A percentile compares a stretch with the other conserved stretches of the same genome.
Conservation (phyloP, 2,797 vertebrate genomes). For the Luscinia luscinia region DNA sequence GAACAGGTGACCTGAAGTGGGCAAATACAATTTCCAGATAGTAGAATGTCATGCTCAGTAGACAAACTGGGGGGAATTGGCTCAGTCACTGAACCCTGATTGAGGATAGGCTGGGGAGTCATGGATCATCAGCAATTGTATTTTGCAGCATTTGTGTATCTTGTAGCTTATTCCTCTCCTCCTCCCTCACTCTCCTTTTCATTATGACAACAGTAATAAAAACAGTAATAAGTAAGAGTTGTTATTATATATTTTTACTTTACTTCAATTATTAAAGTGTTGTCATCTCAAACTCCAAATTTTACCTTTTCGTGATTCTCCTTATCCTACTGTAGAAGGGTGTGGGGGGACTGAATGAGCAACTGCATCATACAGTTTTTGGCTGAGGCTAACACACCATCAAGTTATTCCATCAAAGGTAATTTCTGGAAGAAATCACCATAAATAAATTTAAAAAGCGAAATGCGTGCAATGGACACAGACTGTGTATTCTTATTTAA, state of each 20-base stretch:
- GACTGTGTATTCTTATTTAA: neutral
- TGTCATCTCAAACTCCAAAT: neutral
- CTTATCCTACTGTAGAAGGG: neutral
- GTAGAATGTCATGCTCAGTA: neutral
- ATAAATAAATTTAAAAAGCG: neutral
- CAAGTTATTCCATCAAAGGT: neutral
- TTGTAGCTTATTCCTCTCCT: neutral
- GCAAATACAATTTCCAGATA: neutral
- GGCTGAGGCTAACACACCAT: neutral
- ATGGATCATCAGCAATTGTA: neutral
- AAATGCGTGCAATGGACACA: neutral
- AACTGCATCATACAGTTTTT: neutral
- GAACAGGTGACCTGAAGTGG: neutral
- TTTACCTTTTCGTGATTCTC: neutral
- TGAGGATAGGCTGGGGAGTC: neutral
- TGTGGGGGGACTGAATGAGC: rapidly evolving
- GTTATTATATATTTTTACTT: neutral
- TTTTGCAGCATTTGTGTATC: neutral
- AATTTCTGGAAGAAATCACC: neutral
- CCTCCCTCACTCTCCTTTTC: neutral
- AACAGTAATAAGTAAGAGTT: neutral
- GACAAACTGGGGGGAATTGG: neutral
- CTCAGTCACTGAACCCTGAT: neutral
- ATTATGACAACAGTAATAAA: neutral
- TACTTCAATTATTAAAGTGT: neutral